Evolutionary conservation across 2,797 vertebrate species (phyloP).

Genomic region (Enteromius anoplus): DNA sequence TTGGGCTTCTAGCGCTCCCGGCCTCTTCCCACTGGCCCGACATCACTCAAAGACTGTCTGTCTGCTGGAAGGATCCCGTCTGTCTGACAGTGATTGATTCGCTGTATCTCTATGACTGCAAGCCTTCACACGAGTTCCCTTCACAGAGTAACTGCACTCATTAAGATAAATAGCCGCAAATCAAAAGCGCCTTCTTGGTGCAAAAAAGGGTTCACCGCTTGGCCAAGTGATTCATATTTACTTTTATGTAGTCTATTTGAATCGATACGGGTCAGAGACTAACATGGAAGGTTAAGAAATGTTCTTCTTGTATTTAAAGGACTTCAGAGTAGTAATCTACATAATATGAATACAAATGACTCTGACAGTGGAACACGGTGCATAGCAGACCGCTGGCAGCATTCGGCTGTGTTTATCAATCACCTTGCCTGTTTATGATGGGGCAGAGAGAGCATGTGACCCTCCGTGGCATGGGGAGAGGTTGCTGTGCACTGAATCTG

Average conservation of each 20-base stretch:
- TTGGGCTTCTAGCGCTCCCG: conserved; percentile 25
- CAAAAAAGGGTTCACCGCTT: conserved; percentile 36
- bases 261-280: conserved; percentile 63
- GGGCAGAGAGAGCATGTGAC: conserved; percentile 30
- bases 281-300: conserved; percentile 66
- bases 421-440: conserved; percentile 41
- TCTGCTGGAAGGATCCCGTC: conserved; percentile 55
- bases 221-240: conserved; percentile 60
- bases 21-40: conserved; percentile 48
- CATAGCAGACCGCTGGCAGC: conserved; percentile 45
- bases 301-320: conserved; percentile 59
- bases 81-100: conserved; percentile 64
- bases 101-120: conserved; percentile 54
- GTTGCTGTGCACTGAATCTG: conserved; percentile 36
- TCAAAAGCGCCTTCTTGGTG: conserved; percentile 58
- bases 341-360: conserved; percentile 70
- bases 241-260: conserved; percentile 47
- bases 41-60: conserved; percentile 51
- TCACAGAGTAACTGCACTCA: conserved; percentile 60
- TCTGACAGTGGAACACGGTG: conserved; percentile 56
- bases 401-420: conserved; percentile 52
- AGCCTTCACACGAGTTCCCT: conserved; percentile 54
- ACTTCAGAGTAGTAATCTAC: conserved; percentile 66
- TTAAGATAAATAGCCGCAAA: conserved; percentile 61
- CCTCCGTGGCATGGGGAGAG: conserved; percentile 32